These are phyloP conservation scores for Chironomus tepperi DNA, from an alignment of 1,140 invertebrate species.

Conservation along the genomic window DNA sequence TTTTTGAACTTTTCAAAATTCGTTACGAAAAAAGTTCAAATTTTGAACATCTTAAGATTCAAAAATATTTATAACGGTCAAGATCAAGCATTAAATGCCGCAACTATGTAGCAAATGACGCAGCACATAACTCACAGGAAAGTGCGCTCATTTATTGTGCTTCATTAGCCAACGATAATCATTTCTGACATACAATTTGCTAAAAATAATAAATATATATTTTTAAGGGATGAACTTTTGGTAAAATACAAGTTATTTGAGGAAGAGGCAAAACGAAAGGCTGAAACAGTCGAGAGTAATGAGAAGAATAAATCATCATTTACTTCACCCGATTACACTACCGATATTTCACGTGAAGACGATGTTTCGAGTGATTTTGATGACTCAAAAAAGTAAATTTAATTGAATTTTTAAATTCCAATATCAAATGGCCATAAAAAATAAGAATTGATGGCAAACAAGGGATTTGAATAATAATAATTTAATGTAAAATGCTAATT, in stretches of 20 bases:
- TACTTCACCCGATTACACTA: constrained; percentile 28
- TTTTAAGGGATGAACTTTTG: constrained; percentile 54
- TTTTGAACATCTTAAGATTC: no score
- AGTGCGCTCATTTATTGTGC: no score
- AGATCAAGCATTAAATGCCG: no score
- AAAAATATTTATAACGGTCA: no score
- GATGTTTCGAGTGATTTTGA: constrained; percentile 42
- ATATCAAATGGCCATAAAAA: constrained; percentile 57
- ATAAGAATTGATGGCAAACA: constrained; percentile 39
- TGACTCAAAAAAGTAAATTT: no score
- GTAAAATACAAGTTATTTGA: constrained; percentile 54
- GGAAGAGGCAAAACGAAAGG: constrained; percentile 41
- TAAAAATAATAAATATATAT: no score
- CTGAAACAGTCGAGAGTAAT: constrained; percentile 35
- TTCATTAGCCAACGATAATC: no score
- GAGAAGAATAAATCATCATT: constrained; percentile 30
- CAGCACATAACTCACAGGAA: no score
- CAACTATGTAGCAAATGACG: no score
- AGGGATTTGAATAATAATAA: not conserved
- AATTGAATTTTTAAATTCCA: constrained; percentile 57
- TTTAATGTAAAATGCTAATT: not conserved
- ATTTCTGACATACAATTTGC: no score
- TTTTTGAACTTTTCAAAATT: no score
- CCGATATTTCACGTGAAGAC: constrained; percentile 48
- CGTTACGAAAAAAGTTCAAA: no score